These are phyloP conservation scores for Callimorpha dominula DNA, from an alignment of 2,888 invertebrate species.

Conservation along the genomic window DNA sequence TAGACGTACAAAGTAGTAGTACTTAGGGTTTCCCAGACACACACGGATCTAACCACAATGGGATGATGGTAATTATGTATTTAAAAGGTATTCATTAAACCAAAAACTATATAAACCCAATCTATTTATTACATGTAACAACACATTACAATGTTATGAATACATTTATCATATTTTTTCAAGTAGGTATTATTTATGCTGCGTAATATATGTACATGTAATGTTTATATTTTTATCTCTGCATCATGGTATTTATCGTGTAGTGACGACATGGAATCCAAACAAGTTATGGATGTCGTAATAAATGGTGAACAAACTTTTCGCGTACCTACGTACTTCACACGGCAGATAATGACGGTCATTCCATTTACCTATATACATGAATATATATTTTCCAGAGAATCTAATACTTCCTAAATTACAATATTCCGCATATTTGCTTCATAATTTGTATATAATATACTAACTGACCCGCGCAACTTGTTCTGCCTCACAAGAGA, in stretches of 20 bases:
- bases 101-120: slow-evolving; percentile 17
- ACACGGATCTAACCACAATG: slow-evolving; percentile 69
- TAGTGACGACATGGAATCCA: slow-evolving; percentile 60
- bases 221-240: slow-evolving; percentile 36
- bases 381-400: slow-evolving; percentile 50
- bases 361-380: slow-evolving; percentile 51
- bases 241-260: slow-evolving; percentile 38
- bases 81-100: slow-evolving; percentile 30
- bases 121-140: not conserved
- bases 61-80: slow-evolving; percentile 59
- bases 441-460: no score
- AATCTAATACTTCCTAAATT: not conserved
- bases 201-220: slow-evolving; percentile 9
- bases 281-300: slow-evolving; percentile 69
- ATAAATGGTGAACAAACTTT: slow-evolving; percentile 71
- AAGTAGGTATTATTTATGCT: slow-evolving; percentile 12
- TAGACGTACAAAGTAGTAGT: slow-evolving; percentile 51
- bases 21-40: slow-evolving; percentile 66
- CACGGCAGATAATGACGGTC: slow-evolving; percentile 64
- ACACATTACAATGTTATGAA: not conserved
- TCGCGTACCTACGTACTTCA: slow-evolving; percentile 66
- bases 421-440: not conserved
- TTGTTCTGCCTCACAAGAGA: no score
- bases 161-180: not conserved
- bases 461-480: no score